Percentiles rank a stretch among this genome's conserved stretches.
Conservation (phyloP, 2,888 invertebrate species). For the Tupiocoris notatus region DNA sequence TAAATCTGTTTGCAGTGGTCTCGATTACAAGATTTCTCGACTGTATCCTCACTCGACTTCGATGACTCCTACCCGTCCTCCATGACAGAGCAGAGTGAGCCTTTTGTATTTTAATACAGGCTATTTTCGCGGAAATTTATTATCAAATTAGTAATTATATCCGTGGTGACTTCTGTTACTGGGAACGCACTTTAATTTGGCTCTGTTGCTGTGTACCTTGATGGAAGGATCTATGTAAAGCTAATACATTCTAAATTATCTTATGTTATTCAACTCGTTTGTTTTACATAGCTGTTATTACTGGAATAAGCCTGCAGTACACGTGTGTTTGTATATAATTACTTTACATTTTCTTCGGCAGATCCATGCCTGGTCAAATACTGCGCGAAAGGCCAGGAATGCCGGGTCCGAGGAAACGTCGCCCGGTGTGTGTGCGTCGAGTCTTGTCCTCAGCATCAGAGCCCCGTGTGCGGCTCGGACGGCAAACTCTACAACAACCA, state of each 20-base stretch:
- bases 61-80: slow-evolving; percentile 13
- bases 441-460: slow-evolving; percentile 59
- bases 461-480: slow-evolving; percentile 66
- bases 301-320: neutral
- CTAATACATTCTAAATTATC: too few relatives aligned
- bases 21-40: neutral
- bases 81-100: slow-evolving; percentile 43
- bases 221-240: too few relatives aligned
- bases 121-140: too few relatives aligned
- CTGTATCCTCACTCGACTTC: neutral
- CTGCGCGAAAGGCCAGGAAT: slow-evolving; percentile 66
- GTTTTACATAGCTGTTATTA: too few relatives aligned
- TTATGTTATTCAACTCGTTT: too few relatives aligned
- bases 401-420: slow-evolving; percentile 58
- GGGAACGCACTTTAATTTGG: too few relatives aligned
- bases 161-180: too few relatives aligned
- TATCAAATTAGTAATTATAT: too few relatives aligned
- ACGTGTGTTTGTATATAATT: neutral
- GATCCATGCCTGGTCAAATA: slow-evolving; percentile 66
- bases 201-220: too few relatives aligned
- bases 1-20: too few relatives aligned
- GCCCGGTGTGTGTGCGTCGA: slow-evolving; percentile 64
- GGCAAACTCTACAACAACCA: slow-evolving; percentile 67
- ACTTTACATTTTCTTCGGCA: too few relatives aligned
- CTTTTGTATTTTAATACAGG: too few relatives aligned